Base-by-base conservation (phyloP, 2,113 vertebrate genomes). In the Muscicapa adusta region DNA sequence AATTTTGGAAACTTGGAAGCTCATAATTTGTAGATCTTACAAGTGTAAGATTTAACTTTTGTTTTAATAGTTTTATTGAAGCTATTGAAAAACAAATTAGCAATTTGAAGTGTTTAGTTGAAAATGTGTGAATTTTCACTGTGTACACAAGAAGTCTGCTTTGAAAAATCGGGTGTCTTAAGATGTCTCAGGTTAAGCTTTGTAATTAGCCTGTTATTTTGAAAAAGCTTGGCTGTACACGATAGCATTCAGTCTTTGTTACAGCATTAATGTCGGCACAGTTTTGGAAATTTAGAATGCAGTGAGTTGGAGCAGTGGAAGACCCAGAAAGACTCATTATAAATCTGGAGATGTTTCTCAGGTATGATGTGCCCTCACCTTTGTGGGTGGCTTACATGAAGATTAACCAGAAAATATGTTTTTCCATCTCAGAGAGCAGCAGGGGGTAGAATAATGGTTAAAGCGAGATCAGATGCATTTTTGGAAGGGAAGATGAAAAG, bases 101-200 rank as follows among this genome's bases (percentile, higher is more conserved):
- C 12, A 68, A 70, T 65, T 85, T 5, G 6, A 65, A 86, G 4
- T 14, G 2, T 63, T 82, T 18, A 58, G 34, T 8, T 79, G 53
- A 72, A 94, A 88, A 79, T 14, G 3, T 10, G 9, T 45, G 15
- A 31, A 50, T 66, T 77, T 73, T 70, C 31, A 36, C 18, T 29
- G 24, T 7, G n/a, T 7, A 19, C 5, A 56, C 8, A 29, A 68
- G 3, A 29, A 65, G 3, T 9, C 13, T 2, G 0, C 18, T 78
- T 71, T 82, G 51, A 88, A 94, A 94, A 82, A 75, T 12, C 20
- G 4, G 7, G 0, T 62, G 17, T 61, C 57, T 56, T 58, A 72
- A 58, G 26, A 79, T 20, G 18, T 29, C 33, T 75, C 33, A 33
- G 48, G 3, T 22, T 58, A 11, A 66, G 12, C 40, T 38, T 79